phyloP scores from a whole-genome alignment of 2,888 invertebrate species.

The Caenorhabditis doughertyi region DNA sequence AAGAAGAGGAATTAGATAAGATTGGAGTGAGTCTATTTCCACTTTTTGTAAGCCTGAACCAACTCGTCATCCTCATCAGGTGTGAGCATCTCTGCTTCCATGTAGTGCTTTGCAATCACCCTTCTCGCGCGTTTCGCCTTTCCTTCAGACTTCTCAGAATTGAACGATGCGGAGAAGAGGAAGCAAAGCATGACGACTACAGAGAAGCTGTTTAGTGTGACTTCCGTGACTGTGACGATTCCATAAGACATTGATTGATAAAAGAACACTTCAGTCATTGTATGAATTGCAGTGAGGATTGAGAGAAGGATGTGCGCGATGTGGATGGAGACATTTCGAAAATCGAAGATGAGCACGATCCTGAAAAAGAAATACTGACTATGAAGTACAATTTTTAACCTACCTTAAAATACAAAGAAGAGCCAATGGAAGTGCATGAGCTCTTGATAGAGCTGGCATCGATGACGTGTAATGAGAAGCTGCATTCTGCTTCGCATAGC shows the following conservation, averaged over 20 bases:
- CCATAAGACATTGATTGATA: constrained; percentile 62
- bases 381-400: no score
- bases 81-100: constrained; percentile 59
- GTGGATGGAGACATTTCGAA: constrained; percentile 54
- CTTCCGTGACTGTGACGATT: constrained; percentile 62
- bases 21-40: constrained; percentile 23
- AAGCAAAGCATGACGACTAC: constrained; percentile 54
- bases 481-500: constrained; percentile 44
- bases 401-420: constrained; percentile 50
- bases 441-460: constrained; percentile 42
- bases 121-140: constrained; percentile 20
- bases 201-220: constrained; percentile 63
- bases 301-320: constrained; percentile 60
- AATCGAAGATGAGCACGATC: constrained; percentile 62
- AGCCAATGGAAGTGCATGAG: constrained; percentile 61
- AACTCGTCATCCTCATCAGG: constrained; percentile 62
- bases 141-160: constrained; percentile 1
- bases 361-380: constrained; percentile 42
- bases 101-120: constrained; percentile 60
- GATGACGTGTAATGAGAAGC: constrained; percentile 40
- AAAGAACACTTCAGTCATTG: constrained; percentile 65
- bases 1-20: background rate
- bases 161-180: constrained; percentile 28
- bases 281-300: constrained; percentile 48
- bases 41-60: constrained; percentile 59